Evolutionary conservation across 2,888 invertebrate species (phyloP).

Genomic region (Orgyia antiqua): DNA sequence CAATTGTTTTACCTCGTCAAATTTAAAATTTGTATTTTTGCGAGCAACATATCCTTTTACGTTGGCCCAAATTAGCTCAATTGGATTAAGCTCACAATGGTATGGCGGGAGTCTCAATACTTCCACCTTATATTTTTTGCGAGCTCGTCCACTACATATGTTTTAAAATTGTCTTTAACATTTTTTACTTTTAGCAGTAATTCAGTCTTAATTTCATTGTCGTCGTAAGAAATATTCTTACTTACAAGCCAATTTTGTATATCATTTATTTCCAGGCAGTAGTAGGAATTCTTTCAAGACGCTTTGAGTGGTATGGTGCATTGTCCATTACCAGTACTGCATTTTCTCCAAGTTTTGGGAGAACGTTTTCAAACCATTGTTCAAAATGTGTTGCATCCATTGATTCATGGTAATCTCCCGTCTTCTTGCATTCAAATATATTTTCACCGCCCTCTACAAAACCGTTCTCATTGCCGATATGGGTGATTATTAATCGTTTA

Average conservation of each 20-base stretch:
- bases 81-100: neutral
- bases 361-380: conserved; percentile 5
- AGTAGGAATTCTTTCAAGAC: conserved; percentile 4
- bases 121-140: conserved; percentile 10
- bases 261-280: conserved; percentile 6
- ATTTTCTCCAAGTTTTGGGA: conserved; percentile 7
- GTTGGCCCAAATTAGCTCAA: neutral
- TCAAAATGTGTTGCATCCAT: conserved; percentile 8
- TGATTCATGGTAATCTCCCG: conserved; percentile 7
- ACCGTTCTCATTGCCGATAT: conserved; percentile 3
- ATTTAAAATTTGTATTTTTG: conserved; percentile 10
- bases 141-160: conserved; percentile 8
- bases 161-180: neutral
- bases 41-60: neutral
- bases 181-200: neutral
- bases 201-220: conserved; percentile 1
- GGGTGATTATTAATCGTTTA: conserved; percentile 9
- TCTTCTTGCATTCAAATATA: conserved; percentile 5
- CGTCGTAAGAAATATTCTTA: conserved; percentile 1
- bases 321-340: conserved; percentile 11
- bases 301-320: conserved; percentile 9
- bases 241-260: conserved; percentile 8
- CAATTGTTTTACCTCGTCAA: conserved; percentile 4
- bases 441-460: conserved; percentile 5
- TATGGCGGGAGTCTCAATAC: conserved; percentile 10